phyloP scores from a whole-genome alignment of 2,888 invertebrate species.

The Drosophila monieri region DNA sequence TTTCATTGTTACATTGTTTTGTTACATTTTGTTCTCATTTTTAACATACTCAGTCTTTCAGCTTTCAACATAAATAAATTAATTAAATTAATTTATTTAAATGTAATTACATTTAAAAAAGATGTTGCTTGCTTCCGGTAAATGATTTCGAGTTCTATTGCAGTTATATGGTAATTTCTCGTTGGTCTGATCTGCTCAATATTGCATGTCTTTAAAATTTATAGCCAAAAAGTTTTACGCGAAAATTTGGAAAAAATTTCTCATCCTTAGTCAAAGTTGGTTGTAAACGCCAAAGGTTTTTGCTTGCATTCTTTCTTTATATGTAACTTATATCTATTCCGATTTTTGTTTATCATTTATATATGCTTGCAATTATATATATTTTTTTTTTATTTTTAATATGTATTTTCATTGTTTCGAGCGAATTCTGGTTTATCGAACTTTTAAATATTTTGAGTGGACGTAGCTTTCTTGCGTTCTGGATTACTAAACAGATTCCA shows the following conservation, averaged over 20 bases:
- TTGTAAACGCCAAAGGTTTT: slow-evolving; percentile 76
- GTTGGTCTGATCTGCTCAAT: slow-evolving; percentile 65
- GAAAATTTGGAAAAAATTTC: slow-evolving; percentile 75
- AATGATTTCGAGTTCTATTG: slow-evolving; percentile 77
- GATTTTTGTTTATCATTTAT: slow-evolving; percentile 56
- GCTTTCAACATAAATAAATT: slow-evolving; percentile 78
- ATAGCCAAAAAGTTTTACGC: slow-evolving; percentile 74
- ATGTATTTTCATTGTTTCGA: slow-evolving; percentile 16
- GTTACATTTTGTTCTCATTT: slow-evolving; percentile 50
- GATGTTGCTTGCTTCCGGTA: slow-evolving; percentile 66
- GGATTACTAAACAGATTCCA: slow-evolving; percentile 62
- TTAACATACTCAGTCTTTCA: slow-evolving; percentile 83
- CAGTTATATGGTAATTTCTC: slow-evolving; percentile 76
- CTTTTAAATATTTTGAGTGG: slow-evolving; percentile 65
- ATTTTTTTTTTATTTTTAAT: slow-evolving; percentile 34
- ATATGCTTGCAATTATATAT: slow-evolving; percentile 73
- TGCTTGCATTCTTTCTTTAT: slow-evolving; percentile 59
- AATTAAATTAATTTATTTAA: slow-evolving; percentile 82
- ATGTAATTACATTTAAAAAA: slow-evolving; percentile 70
- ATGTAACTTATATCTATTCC: slow-evolving; percentile 63
- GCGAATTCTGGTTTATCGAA: slow-evolving; percentile 25
- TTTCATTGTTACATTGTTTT: slow-evolving; percentile 45
- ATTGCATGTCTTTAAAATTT: slow-evolving; percentile 71
- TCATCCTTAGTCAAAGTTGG: slow-evolving; percentile 69
- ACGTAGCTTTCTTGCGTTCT: slow-evolving; percentile 54